Conservation (phyloP, 2,113 vertebrate genomes). For the Spilogale gracilis region DNA sequence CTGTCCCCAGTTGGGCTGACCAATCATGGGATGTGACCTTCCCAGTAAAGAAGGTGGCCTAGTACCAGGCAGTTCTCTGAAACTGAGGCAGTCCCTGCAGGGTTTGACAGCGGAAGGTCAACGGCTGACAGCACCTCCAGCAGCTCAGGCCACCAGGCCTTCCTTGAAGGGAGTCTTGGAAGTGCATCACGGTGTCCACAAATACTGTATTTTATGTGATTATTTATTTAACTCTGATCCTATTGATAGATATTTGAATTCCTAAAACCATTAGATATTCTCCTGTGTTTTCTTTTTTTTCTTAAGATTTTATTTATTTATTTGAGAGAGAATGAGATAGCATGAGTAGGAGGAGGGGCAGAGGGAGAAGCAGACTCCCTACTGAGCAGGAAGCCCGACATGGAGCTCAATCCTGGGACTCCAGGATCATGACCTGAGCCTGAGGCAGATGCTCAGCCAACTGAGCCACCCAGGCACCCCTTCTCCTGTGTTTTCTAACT, state of each 20-base stretch:
- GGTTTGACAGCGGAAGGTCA: not conserved
- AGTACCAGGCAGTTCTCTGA: not conserved
- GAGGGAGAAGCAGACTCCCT: not conserved
- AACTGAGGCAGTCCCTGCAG: not conserved
- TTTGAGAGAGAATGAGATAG: not conserved
- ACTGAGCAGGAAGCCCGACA: not conserved
- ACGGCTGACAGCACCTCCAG: not conserved
- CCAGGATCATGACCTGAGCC: not conserved
- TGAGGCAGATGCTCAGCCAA: not conserved
- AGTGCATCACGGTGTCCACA: not conserved
- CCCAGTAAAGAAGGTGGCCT: not conserved
- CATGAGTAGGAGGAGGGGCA: not conserved
- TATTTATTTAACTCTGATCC: not conserved
- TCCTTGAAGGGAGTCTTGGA: not conserved
- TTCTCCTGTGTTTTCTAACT: not conserved
- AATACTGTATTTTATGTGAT: not conserved
- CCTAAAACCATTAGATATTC: not conserved
- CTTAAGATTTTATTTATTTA: not conserved
- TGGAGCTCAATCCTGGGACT: not conserved
- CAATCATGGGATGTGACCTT: not conserved
- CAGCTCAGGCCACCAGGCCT: not conserved
- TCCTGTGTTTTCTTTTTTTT: not conserved
- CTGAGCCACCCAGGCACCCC: not conserved
- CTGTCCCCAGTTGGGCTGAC: not conserved
- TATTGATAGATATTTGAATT: slow-evolving; percentile 18